Evolutionary conservation across 2,888 invertebrate species (phyloP), one percentile per base, ranked within the genome.

Genomic region (Tribolium freemani): DNA sequence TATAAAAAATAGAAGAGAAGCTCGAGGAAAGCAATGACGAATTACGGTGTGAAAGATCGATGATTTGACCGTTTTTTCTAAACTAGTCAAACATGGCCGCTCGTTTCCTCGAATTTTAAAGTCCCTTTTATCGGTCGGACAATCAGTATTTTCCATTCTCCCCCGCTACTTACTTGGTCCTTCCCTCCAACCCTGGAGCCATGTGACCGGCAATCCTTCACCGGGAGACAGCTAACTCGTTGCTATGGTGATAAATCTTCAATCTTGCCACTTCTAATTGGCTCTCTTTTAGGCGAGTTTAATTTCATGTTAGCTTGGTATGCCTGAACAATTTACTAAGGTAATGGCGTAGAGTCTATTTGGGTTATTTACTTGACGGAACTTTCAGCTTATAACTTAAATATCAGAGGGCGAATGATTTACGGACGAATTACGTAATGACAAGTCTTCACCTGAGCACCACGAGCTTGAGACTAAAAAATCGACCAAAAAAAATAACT

Each of bases 231-330:
- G 84, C 82, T 81, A 83, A 83, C 83, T 84, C 86, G 86, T 86
- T 86, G 85, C 86, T 82, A 86, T 84, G 86, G 85, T 79, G 84
- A 87, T 87, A 87, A 87, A 87, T 87, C 86, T 85, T 82, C 84
- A 81, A 84, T 85, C 85, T 85, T 86, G 85, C 85, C 85, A 85
- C 85, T 84, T 85, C 85, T 86, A 87, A 87, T 87, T 86, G 86
- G 86, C 85, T 85, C 84, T 85, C 86, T 86, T 86, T 85, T 83
- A 83, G 82, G 78, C 79, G 80, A 83, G 82, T 84, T 84, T 84
- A 84, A 85, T 85, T 85, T 82, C 82, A 80, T 81, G 83, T 82
- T 82, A 77, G 80, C 76, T 80, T 77, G 82, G 81, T 80, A 80
- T 81, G 81, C 75, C 78, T 73, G 75, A 75, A 77, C 77, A 80